Evolutionary conservation across 2,113 vertebrate genomes (phyloP).

Genomic region (Phalacrocorax brasilianus): DNA sequence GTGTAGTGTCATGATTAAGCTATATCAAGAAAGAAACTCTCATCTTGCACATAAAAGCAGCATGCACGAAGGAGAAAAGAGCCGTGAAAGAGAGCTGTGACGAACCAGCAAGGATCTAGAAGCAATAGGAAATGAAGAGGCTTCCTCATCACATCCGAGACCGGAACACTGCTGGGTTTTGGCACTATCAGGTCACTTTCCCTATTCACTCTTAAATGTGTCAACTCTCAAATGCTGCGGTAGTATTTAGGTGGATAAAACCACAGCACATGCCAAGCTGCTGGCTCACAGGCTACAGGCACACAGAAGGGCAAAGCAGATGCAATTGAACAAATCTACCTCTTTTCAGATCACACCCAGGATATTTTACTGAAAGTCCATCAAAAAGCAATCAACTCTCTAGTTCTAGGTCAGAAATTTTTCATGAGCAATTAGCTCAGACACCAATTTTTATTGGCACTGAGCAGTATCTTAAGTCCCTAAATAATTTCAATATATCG

Average conservation of each 20-base stretch:
- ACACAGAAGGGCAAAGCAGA: not conserved
- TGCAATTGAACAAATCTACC: accelerated
- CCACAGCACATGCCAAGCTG: not conserved
- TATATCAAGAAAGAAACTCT: not conserved
- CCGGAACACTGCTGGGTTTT: not conserved
- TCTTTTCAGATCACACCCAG: not conserved
- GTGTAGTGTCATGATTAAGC: not conserved
- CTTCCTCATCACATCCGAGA: not conserved
- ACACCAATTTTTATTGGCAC: not conserved
- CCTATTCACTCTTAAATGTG: not conserved
- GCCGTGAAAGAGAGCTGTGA: not conserved
- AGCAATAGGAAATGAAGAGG: not conserved
- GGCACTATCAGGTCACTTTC: not conserved
- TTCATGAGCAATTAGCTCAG: not conserved
- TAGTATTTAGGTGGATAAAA: not conserved
- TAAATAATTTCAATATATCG: not conserved
- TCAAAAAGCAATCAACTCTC: not conserved
- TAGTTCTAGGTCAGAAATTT: not conserved
- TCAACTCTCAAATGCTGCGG: not conserved
- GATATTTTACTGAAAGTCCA: not conserved
- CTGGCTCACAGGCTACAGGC: not conserved
- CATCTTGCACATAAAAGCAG: not conserved
- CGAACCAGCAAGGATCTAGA: not conserved
- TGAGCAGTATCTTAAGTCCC: not conserved
- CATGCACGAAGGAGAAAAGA: not conserved